Percentiles rank a stretch among this genome's conserved stretches.
Conservation (phyloP, 2,113 vertebrate genomes). For the Okapia johnstoni region DNA sequence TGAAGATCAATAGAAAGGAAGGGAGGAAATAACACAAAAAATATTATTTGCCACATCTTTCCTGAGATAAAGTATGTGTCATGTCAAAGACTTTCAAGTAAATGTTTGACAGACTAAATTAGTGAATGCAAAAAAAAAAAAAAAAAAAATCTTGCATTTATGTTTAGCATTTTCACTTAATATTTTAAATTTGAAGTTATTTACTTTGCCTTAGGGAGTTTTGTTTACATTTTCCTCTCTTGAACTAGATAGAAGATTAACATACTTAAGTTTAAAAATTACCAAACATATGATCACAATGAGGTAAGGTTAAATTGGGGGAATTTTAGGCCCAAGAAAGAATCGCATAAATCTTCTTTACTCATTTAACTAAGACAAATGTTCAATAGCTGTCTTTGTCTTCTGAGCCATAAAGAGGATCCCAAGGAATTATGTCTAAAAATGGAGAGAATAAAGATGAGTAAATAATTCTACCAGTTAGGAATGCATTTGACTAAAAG, state of each 20-base stretch:
- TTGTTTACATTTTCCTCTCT: background rate
- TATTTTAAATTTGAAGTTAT: background rate
- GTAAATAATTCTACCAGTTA: background rate
- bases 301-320: background rate
- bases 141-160: background rate
- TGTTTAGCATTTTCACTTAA: background rate
- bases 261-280: background rate
- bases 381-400: background rate
- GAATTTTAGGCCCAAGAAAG: background rate
- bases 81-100: background rate
- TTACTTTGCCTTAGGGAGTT: background rate
- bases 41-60: background rate
- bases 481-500: background rate
- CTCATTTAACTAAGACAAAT: background rate
- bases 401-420: background rate
- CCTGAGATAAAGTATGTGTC: background rate
- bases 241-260: background rate
- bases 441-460: background rate
- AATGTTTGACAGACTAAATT: background rate
- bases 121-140: background rate
- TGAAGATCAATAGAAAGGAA: slow-evolving; percentile 30
- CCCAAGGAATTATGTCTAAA: background rate
- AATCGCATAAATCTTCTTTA: background rate
- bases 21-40: slow-evolving; percentile 27
- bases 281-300: background rate